Conservation (phyloP, 2,888 invertebrate species). For the Baronia brevicornis region DNA sequence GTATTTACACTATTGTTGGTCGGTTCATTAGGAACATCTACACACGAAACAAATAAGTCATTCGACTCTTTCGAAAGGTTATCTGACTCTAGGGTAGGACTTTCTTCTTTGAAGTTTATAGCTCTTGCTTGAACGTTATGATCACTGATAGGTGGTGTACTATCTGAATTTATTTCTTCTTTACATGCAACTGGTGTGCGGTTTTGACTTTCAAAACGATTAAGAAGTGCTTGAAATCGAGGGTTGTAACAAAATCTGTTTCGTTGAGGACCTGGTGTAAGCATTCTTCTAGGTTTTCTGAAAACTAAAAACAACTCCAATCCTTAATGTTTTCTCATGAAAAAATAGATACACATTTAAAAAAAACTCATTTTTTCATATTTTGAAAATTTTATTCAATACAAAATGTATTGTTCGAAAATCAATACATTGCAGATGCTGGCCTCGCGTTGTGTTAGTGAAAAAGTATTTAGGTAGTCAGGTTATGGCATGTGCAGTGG, state of each 20-base stretch:
- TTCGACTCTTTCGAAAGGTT: slow-evolving; percentile 48
- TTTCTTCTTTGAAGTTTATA: slow-evolving; percentile 66
- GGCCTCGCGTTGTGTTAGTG: too few relatives aligned
- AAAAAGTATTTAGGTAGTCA: too few relatives aligned
- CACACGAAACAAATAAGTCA: slow-evolving; percentile 57
- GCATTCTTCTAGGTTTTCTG: slow-evolving; percentile 62
- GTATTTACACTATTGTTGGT: slow-evolving; percentile 49
- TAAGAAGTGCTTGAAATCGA: slow-evolving; percentile 63
- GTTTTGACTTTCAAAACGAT: slow-evolving; percentile 57
- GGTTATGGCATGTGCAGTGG: too few relatives aligned
- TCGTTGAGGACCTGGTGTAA: slow-evolving; percentile 64
- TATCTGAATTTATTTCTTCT: slow-evolving; percentile 41
- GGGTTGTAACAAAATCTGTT: slow-evolving; percentile 50
- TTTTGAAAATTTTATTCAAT: too few relatives aligned
- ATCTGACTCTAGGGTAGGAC: slow-evolving; percentile 41
- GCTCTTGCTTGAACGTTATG: slow-evolving; percentile 53
- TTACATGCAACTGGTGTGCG: slow-evolving; percentile 43
- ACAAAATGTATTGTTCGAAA: too few relatives aligned
- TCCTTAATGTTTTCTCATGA: slow-evolving; percentile 4
- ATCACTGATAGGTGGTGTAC: slow-evolving; percentile 52
- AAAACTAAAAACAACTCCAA: slow-evolving; percentile 43
- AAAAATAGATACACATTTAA: neutral
- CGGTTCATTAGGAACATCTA: slow-evolving; percentile 36
- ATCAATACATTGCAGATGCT: too few relatives aligned
- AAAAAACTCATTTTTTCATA: neutral